Evolutionary conservation across 2,888 invertebrate genomes (phyloP), one percentile per base, ranked within the genome.

Genomic region (Polydrusus cervinus): DNA sequence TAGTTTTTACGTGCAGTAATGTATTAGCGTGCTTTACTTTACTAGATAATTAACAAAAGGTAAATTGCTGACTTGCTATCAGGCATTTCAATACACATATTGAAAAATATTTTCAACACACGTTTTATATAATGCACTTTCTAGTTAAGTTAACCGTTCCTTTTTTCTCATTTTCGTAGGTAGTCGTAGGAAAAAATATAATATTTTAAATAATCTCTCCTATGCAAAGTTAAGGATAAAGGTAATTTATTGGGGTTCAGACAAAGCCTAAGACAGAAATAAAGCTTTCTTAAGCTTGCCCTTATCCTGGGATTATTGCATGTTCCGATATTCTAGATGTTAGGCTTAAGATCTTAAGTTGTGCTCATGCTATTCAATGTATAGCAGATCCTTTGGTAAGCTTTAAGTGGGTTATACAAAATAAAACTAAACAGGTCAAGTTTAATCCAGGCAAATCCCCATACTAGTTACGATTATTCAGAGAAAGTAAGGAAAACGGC

Each of bases 261-360:
- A 34, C 14, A 55, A 55, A 55, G 14, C 34, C 30, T 60, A 38
- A 60, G 38, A 60, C 38, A 16, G 57, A 38, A 18, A 60, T 60
- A 60, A 60, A 60, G 57, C 57, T 38, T 16, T 5, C 18, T 6
- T 60, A 38, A 60, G 34, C 57, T 38, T 16, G 14, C 38, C 38
- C 11, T 40, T 60, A 60, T 60, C 57, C 38, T 25, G 0, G 14
- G 57, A 38, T 60, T 60, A 38, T 38, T 60, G 38, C 57, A 16
- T 30, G 57, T 60, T 38, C 57, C 38, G n/a, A 16, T 14, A 30
- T 25, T 53, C 30, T 38, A 11, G 18, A 38, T 38, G 55, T 38
- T 60, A 38, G 16, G 57, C 38, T 60, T 18, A 38, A 38, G 18
- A 18, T 30, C 53, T 53, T 53, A 53, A 53, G 53, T 53, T 30